These are phyloP conservation scores for Anodontia alba DNA, from an alignment of 2,888 invertebrate species.

Conservation along the genomic window DNA sequence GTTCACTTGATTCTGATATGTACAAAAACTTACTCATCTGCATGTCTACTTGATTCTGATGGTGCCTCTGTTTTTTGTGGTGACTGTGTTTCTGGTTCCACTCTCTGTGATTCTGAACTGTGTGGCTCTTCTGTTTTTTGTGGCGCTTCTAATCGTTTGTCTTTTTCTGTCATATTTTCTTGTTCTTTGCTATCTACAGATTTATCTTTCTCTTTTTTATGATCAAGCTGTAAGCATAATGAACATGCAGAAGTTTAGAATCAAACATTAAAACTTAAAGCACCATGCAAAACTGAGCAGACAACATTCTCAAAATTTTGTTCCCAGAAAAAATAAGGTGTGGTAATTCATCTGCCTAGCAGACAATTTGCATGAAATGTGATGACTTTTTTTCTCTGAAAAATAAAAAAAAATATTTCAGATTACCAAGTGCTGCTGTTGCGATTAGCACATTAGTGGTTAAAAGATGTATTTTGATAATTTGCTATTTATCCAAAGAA, in stretches of 20 bases:
- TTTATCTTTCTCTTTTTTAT: constrained; percentile 16
- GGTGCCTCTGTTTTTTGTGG: neutral
- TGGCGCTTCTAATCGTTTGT: constrained; percentile 1
- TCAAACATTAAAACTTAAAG: neutral
- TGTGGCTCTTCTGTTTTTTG: constrained; percentile 14
- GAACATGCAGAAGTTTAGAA: constrained; percentile 6
- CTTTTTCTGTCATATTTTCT: neutral
- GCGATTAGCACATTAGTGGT: too few relatives aligned
- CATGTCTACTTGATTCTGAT: neutral
- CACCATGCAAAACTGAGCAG: too few relatives aligned
- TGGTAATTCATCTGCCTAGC: too few relatives aligned
- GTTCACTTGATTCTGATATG: too few relatives aligned
- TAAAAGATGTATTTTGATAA: too few relatives aligned
- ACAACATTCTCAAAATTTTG: too few relatives aligned
- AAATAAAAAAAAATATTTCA: too few relatives aligned
- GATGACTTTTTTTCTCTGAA: too few relatives aligned
- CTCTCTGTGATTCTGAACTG: neutral
- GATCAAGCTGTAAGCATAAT: neutral
- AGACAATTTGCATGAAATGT: too few relatives aligned
- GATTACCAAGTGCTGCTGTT: too few relatives aligned
- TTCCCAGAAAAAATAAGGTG: too few relatives aligned
- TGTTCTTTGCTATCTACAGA: constrained; percentile 2
- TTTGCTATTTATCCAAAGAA: too few relatives aligned
- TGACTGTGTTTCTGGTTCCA: constrained; percentile 12
- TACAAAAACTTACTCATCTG: neutral